Conservation (phyloP, 2,113 vertebrate species). For the Myotis yumanensis region DNA sequence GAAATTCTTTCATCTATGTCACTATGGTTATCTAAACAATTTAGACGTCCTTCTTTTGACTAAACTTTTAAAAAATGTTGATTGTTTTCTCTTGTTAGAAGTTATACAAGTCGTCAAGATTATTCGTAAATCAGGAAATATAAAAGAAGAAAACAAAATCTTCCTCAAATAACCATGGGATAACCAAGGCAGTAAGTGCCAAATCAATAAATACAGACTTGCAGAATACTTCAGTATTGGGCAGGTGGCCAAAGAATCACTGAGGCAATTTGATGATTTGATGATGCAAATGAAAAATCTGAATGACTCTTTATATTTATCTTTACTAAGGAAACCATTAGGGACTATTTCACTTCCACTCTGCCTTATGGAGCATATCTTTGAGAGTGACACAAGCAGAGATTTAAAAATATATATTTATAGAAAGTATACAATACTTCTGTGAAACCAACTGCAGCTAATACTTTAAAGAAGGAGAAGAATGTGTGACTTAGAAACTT, state of each 20-base stretch:
- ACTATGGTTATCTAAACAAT: constrained; percentile 3
- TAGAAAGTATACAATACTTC: background rate
- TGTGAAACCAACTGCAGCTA: background rate
- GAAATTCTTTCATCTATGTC: background rate
- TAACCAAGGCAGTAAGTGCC: constrained; percentile 7
- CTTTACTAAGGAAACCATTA: constrained; percentile 14
- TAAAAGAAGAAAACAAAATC: constrained; percentile 3
- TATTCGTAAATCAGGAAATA: constrained; percentile 40
- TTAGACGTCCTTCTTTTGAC: background rate
- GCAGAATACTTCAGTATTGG: background rate
- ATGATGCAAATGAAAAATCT: background rate
- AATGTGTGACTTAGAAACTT: background rate
- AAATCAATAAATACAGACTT: background rate
- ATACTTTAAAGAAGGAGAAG: background rate
- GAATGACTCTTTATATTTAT: background rate
- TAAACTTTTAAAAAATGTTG: constrained; percentile 2
- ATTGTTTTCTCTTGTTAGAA: constrained; percentile 39
- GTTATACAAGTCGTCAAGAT: background rate
- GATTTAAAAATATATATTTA: background rate
- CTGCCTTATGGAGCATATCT: background rate
- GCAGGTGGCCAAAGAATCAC: background rate
- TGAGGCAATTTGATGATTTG: background rate
- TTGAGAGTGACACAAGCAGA: background rate
- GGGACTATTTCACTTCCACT: background rate
- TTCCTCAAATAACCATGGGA: background rate